These are phyloP conservation scores for Axea sp. DNA, from an alignment of 2,888 invertebrate genomes.

Conservation along the genomic window DNA sequence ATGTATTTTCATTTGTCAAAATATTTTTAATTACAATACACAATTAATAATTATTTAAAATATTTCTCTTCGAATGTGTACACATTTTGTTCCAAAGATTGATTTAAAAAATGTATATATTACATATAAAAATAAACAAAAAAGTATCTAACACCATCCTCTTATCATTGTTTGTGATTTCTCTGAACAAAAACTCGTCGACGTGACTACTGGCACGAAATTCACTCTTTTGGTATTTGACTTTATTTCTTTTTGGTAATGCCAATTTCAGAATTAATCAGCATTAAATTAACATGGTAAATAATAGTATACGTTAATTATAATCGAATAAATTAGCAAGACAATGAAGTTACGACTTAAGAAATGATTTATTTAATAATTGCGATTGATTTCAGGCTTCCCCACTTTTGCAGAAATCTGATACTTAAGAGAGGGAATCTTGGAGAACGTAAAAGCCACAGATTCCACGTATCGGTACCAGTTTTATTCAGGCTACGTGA, in stretches of 20 bases:
- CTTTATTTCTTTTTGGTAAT: constrained; percentile 8
- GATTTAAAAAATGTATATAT: no score
- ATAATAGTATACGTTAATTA: background rate
- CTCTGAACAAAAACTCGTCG: no score
- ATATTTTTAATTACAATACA: no score
- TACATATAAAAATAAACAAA: no score
- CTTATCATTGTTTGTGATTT: no score
- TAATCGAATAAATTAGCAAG: background rate
- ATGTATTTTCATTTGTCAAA: no score
- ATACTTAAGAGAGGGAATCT: constrained; percentile 53
- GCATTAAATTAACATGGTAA: constrained; percentile 6
- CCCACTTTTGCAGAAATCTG: constrained; percentile 37
- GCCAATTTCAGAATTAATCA: background rate
- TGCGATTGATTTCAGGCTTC: constrained; percentile 2
- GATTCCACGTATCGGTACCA: constrained; percentile 65
- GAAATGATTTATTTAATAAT: constrained; percentile 16
- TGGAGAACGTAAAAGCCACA: constrained; percentile 69
- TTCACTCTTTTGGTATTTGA: no score
- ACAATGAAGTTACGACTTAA: background rate
- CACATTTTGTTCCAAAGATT: no score
- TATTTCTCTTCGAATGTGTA: no score
- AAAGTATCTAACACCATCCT: no score
- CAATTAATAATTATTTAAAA: no score
- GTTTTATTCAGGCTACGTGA: constrained; percentile 65
- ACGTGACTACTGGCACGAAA: no score